Conservation (phyloP, 2,888 invertebrate genomes). For the Eupithecia vulgata region DNA sequence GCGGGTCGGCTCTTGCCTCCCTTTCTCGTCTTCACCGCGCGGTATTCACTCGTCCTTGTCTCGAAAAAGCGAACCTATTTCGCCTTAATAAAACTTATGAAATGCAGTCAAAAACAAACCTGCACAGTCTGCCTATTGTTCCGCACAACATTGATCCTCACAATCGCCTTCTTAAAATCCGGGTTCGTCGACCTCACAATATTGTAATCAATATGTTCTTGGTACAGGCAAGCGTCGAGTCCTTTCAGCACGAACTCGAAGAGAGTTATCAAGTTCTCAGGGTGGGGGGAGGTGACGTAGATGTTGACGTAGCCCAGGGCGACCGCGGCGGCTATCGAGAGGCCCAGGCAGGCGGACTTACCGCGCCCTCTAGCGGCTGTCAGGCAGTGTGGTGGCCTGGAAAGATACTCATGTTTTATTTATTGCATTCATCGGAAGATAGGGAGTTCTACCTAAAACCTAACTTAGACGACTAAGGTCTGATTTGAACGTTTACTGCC, state of each 20-base stretch:
- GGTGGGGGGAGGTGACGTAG: conserved; percentile 98
- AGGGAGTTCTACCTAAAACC: too few relatives aligned
- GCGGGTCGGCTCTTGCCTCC: too few relatives aligned
- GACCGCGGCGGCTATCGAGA: conserved; percentile 94
- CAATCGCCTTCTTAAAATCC: conserved; percentile 97
- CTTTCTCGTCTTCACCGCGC: too few relatives aligned
- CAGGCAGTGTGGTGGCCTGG: conserved; percentile 95
- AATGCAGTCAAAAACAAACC: conserved; percentile 67
- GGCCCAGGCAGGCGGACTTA: conserved; percentile 98
- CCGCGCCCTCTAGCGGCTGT: conserved; percentile 99
- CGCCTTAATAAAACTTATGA: too few relatives aligned
- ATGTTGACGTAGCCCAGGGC: conserved; percentile 95
- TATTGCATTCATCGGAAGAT: too few relatives aligned
- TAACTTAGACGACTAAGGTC: too few relatives aligned
- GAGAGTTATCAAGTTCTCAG: conserved; percentile 98
- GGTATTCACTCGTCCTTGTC: too few relatives aligned
- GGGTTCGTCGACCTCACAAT: conserved; percentile 97
- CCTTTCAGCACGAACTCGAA: conserved; percentile 98
- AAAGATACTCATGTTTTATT: conserved; percentile 23
- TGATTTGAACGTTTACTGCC: too few relatives aligned
- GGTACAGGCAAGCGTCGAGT: conserved; percentile 95
- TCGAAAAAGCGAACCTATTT: too few relatives aligned
- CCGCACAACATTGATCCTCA: conserved; percentile 95
- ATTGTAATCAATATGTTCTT: conserved; percentile 98
- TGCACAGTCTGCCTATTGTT: conserved; percentile 97